Conservation (phyloP, 2,888 invertebrate genomes). For the Danaus chrysippus region DNA sequence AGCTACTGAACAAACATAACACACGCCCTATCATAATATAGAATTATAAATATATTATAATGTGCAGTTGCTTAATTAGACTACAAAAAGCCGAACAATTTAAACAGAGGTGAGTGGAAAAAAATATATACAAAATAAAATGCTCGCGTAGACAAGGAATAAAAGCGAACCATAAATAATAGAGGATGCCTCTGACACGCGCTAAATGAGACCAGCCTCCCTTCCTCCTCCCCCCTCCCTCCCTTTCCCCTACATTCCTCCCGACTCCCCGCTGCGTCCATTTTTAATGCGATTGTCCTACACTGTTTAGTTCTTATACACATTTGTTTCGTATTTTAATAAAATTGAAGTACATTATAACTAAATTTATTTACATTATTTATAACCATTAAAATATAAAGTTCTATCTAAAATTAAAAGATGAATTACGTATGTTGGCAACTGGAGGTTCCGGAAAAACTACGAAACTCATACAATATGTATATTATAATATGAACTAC, state of each 20-base stretch:
- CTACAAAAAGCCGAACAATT: background rate
- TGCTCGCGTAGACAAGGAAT: slow-evolving; percentile 14
- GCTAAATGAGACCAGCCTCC: slow-evolving; percentile 53
- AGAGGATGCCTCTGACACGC: slow-evolving; percentile 61
- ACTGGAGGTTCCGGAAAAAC: no score
- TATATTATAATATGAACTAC: no score
- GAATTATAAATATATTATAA: no score
- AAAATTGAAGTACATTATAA: background rate
- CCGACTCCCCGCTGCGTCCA: slow-evolving; percentile 19
- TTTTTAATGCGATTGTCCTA: slow-evolving; percentile 31
- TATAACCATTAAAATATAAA: background rate
- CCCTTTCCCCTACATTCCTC: slow-evolving; percentile 13
- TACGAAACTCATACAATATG: no score
- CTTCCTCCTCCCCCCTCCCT: slow-evolving; percentile 11
- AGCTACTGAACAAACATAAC: no score
- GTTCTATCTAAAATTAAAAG: background rate
- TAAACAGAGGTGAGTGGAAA: slow-evolving; percentile 6
- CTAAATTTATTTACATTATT: background rate
- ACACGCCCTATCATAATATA: no score
- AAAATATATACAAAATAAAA: slow-evolving; percentile 19
- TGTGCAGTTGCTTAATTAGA: no score
- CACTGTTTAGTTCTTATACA: slow-evolving; percentile 23
- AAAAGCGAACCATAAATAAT: slow-evolving; percentile 56
- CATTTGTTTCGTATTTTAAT: slow-evolving; percentile 38
- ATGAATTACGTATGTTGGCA: no score